Evolutionary conservation across 2,888 invertebrate species (phyloP), one percentile per base, ranked within the genome.

Genomic region (Synergus umbraculus): DNA sequence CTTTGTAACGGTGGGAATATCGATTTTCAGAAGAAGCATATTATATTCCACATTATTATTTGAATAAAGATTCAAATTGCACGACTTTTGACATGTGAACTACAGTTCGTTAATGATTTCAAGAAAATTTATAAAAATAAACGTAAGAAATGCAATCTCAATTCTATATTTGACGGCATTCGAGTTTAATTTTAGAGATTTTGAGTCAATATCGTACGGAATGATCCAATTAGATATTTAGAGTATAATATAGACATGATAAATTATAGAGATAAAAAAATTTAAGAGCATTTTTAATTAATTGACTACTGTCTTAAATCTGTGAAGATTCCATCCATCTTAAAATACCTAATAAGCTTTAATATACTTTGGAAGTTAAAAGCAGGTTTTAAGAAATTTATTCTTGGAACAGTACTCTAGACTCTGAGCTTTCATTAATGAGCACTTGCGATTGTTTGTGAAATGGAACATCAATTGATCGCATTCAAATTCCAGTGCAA

Each of bases 1-100:
- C n/a, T 29, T 49, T 12, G 41, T 58, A 37, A 37, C 15, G 15
- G 5, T 15, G 37, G 37, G 7, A 73, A 54, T 54, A 54, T 73
- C 15, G 54, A 54, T 73, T 73, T 54, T 73, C 18, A 54, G 54
- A 49, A 29, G 12, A 37, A 73, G 37, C 54, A 29, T 41, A 54
- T 41, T 58, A n/a, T 12, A 41, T 29, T 63, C 13, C 12, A 0
- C 58, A 58, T 63, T 4, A 5, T 37, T 37, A 29, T 41, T 73
- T 73, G 41, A 73, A 73, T 58, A 18, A 18, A 73, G 29, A 13
- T 13, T 3, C 18, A 29, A 12, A 54, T 54, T 54, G 0, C 54
- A 41, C 7, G 10, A 37, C 37, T 9, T 29, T 73, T 73, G 73
- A n/a, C 46, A 44, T 46, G 67, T 9, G 18, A 67, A 12, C 46